These are phyloP conservation scores for Cisticola juncidis DNA, from an alignment of 2,113 vertebrate genomes.

Conservation along the genomic window DNA sequence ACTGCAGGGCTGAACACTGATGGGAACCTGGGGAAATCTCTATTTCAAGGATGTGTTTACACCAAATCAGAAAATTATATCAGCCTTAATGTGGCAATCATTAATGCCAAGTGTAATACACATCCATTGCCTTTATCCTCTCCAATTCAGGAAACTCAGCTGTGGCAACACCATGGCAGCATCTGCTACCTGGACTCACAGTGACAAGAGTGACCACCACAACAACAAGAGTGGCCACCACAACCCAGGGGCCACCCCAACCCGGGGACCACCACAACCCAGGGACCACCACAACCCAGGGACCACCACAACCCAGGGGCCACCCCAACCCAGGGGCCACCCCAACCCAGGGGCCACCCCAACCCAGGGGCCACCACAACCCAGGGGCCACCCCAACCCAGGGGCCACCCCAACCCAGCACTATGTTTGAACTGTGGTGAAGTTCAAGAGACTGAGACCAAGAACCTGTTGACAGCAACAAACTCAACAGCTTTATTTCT, in stretches of 20 bases:
- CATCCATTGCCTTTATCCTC: fast-evolving
- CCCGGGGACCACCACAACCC: neutral
- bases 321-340: too few relatives aligned
- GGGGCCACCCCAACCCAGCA: neutral
- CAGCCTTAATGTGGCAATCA: neutral
- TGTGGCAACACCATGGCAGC: neutral
- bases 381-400: neutral
- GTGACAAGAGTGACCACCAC: neutral
- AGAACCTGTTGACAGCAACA: neutral
- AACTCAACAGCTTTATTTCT: neutral
- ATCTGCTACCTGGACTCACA: neutral
- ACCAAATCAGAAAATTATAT: neutral
- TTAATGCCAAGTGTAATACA: neutral
- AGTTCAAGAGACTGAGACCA: neutral
- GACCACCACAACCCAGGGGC: neutral
- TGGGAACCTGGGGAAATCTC: fast-evolving
- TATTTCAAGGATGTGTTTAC: neutral
- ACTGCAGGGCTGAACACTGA: neutral
- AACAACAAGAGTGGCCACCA: too few relatives aligned
- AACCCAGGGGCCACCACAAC: too few relatives aligned
- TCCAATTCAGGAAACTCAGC: neutral
- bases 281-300: too few relatives aligned
- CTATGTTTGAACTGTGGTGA: neutral
- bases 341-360: neutral
- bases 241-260: neutral